Evolutionary conservation across 2,113 vertebrate species (phyloP).

Genomic region (Puma concolor): DNA sequence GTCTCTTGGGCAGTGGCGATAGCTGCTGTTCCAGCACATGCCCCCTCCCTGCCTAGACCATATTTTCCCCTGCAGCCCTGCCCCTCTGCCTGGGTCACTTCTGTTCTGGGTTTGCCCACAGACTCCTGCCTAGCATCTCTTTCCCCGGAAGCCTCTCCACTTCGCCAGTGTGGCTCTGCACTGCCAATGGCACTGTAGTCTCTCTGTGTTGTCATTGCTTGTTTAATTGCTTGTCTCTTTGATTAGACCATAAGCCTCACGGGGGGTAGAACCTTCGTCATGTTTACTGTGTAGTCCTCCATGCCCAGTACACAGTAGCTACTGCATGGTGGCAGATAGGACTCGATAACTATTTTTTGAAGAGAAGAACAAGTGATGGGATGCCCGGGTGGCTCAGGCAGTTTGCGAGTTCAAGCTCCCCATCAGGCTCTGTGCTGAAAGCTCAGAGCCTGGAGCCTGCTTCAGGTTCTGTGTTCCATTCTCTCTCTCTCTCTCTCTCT

Average conservation of each 20-base stretch:
- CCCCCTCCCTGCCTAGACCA: background rate
- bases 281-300: background rate
- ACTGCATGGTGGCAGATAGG: background rate
- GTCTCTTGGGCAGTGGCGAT: background rate
- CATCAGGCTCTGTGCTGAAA: too few species aligned
- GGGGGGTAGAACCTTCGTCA: rapidly evolving
- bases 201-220: background rate
- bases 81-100: background rate
- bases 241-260: background rate
- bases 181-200: background rate
- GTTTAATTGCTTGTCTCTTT: background rate
- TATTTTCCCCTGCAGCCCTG: background rate
- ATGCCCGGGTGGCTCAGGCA: too few species aligned
- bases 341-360: background rate
- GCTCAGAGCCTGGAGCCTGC: too few species aligned
- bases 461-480: too few species aligned
- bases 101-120: background rate
- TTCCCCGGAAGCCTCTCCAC: background rate
- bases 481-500: too few species aligned
- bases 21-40: background rate
- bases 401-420: too few species aligned
- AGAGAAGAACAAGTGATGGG: background rate
- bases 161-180: background rate
- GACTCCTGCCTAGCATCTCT: background rate
- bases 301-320: background rate